Percentiles rank a stretch among this genome's conserved stretches.
Evolutionary conservation across 2,888 invertebrate genomes (phyloP).

Genomic region (Notodonta dromedarius): DNA sequence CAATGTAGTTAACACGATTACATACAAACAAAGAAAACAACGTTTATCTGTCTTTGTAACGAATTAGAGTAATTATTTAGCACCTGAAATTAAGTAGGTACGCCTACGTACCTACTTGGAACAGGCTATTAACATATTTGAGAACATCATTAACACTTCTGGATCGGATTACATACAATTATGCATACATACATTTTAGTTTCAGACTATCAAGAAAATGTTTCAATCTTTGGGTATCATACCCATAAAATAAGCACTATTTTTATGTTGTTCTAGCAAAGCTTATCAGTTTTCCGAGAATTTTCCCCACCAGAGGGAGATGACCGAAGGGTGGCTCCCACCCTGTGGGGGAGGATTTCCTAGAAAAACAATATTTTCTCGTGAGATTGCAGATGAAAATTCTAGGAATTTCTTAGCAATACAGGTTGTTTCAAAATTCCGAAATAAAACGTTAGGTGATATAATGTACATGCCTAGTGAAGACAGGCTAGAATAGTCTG

Average conservation of each 20-base stretch:
- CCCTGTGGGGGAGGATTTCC: conserved; percentile 8
- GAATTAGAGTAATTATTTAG: neutral
- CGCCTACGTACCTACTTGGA: too few species aligned
- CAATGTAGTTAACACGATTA: neutral
- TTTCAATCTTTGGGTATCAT: too few species aligned
- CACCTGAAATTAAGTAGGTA: too few species aligned
- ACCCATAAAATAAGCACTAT: neutral
- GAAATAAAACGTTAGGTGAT: too few species aligned
- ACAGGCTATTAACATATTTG: too few species aligned
- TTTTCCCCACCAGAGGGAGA: neutral
- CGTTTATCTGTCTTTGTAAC: neutral
- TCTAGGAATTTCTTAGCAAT: conserved; percentile 16
- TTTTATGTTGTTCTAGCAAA: neutral
- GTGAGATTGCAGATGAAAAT: conserved; percentile 12
- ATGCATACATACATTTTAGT: too few species aligned
- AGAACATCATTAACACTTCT: too few species aligned
- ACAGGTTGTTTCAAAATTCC: neutral
- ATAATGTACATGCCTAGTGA: too few species aligned
- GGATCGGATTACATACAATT: too few species aligned
- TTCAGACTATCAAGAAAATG: too few species aligned
- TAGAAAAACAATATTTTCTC: conserved; percentile 10
- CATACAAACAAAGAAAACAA: neutral
- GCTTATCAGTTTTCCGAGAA: neutral
- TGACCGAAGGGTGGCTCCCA: neutral
- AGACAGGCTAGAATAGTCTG: too few species aligned